Conservation (phyloP, 2,888 invertebrate genomes). For the Plebejus argus region DNA sequence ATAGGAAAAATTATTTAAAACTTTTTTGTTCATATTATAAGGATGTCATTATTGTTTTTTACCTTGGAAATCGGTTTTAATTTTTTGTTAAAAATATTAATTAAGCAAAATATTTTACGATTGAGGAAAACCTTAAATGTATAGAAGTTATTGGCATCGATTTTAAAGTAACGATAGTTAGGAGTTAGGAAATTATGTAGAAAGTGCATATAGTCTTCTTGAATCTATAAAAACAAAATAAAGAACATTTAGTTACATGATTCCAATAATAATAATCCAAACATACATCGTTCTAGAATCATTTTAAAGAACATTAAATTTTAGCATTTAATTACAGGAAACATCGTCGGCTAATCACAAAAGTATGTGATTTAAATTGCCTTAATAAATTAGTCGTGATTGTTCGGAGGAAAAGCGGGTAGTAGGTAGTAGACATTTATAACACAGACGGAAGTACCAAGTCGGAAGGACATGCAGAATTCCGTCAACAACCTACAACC, state of each 20-base stretch:
- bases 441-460: slow-evolving; percentile 5
- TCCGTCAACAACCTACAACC: slow-evolving; percentile 29
- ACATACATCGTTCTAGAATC: background rate
- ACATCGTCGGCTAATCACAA: background rate
- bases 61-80: too few relatives aligned
- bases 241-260: too few relatives aligned
- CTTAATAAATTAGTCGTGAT: background rate
- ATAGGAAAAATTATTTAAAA: too few relatives aligned
- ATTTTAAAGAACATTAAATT: background rate
- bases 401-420: background rate
- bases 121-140: background rate
- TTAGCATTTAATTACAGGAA: background rate
- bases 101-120: background rate
- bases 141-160: too few relatives aligned
- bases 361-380: background rate
- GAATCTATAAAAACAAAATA: too few relatives aligned
- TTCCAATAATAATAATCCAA: too few relatives aligned
- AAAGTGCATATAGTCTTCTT: too few relatives aligned
- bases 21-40: too few relatives aligned
- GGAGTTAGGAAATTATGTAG: too few relatives aligned
- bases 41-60: too few relatives aligned
- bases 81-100: too few relatives aligned
- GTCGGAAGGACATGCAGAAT: slow-evolving; percentile 28
- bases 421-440: background rate
- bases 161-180: too few relatives aligned